Conservation (phyloP, 2,888 invertebrate genomes). For the Xanthia icteritia region DNA sequence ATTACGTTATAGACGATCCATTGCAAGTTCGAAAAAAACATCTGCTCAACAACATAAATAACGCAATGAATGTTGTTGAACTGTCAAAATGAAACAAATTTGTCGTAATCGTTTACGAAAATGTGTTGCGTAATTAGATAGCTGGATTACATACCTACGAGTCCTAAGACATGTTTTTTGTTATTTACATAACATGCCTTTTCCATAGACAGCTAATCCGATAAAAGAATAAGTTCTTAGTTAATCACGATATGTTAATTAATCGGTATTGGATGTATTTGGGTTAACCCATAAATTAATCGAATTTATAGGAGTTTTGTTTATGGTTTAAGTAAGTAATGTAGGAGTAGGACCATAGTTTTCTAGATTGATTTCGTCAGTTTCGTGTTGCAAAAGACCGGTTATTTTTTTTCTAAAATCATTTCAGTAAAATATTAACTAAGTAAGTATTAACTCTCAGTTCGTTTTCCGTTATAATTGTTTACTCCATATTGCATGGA, state of each 20-base stretch:
- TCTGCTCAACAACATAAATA: too few relatives aligned
- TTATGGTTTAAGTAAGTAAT: conserved; percentile 9
- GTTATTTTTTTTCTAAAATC: too few relatives aligned
- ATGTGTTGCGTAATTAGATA: too few relatives aligned
- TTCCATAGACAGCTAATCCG: conserved; percentile 11
- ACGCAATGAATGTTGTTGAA: too few relatives aligned
- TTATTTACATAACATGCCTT: conserved; percentile 31
- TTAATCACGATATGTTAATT: conserved; percentile 44
- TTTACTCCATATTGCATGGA: background rate
- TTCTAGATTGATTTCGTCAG: conserved; percentile 1
- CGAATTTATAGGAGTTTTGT: background rate
- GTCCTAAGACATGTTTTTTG: background rate
- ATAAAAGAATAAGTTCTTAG: conserved; percentile 27
- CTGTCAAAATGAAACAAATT: too few relatives aligned
- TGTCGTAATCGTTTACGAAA: too few relatives aligned
- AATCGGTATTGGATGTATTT: conserved; percentile 46
- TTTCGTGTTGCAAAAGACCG: background rate
- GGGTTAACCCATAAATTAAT: conserved; percentile 18
- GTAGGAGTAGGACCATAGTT: conserved; percentile 10
- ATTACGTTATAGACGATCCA: too few relatives aligned
- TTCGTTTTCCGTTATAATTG: background rate
- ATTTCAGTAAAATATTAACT: too few relatives aligned
- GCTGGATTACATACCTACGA: background rate
- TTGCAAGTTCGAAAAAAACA: too few relatives aligned
- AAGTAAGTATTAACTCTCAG: too few relatives aligned